Conservation (phyloP, 2,888 invertebrate species). For the Stenurella melanura region DNA sequence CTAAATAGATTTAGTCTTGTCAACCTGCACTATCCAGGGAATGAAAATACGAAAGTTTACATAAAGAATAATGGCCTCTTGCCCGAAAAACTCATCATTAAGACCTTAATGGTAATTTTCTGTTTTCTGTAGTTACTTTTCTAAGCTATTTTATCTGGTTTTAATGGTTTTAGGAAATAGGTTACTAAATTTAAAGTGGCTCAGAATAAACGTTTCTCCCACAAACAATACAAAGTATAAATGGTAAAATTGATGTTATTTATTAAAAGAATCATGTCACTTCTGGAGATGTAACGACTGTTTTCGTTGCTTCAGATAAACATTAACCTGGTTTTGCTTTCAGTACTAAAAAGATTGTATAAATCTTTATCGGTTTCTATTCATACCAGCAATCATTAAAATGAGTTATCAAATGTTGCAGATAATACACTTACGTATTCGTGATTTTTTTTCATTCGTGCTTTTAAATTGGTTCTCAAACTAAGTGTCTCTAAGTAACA, state of each 20-base stretch:
- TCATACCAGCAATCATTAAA: not conserved
- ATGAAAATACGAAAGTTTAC: not conserved
- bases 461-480: no score
- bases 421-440: not conserved
- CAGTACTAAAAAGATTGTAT: not conserved
- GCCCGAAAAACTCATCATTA: not conserved
- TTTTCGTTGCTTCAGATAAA: not conserved
- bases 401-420: not conserved
- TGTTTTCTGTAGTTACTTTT: slow-evolving; percentile 1
- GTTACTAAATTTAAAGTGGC: not conserved
- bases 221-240: not conserved
- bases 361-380: not conserved
- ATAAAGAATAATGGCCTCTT: not conserved
- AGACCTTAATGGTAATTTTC: slow-evolving; percentile 1
- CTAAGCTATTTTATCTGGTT: not conserved
- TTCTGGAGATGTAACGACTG: not conserved
- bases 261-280: not conserved
- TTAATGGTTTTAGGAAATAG: slow-evolving; percentile 4
- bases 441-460: no score
- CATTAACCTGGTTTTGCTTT: not conserved
- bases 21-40: not conserved
- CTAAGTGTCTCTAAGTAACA: no score
- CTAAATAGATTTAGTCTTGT: not conserved
- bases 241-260: not conserved
- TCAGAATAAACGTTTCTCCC: not conserved